These are phyloP conservation scores for Apis florea DNA, from an alignment of 1,140 invertebrate genomes.

Conservation along the genomic window DNA sequence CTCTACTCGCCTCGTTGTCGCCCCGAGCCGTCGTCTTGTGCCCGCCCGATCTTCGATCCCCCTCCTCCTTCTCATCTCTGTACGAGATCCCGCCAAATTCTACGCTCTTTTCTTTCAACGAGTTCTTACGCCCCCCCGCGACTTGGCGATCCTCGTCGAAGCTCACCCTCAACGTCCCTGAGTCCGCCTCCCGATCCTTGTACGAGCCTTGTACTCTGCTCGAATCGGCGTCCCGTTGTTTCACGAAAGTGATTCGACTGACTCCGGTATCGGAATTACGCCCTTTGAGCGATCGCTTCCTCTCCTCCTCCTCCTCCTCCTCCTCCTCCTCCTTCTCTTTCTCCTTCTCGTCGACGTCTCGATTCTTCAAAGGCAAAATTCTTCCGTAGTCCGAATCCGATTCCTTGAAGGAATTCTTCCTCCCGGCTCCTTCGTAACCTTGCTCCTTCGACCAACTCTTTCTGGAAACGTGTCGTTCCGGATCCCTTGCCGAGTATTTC, in stretches of 20 bases:
- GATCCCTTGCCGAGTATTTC: constrained; percentile 43
- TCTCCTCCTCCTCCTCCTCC: no score
- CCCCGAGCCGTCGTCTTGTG: no score
- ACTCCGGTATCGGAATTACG: constrained; percentile 33
- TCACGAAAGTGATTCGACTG: constrained; percentile 52
- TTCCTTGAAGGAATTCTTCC: constrained; percentile 52
- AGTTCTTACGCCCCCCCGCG: constrained; percentile 34
- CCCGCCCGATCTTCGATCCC: constrained; percentile 10
- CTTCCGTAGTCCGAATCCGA: constrained; percentile 32
- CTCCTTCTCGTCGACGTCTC: constrained; percentile 26
- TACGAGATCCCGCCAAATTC: constrained; percentile 42
- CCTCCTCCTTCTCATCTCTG: constrained; percentile 34
- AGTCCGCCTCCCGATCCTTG: constrained; percentile 33
- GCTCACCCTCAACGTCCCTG: background rate
- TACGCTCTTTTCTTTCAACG: constrained; percentile 50
- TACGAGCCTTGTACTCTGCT: constrained; percentile 15
- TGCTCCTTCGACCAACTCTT: constrained; percentile 44
- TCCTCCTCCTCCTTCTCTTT: no score
- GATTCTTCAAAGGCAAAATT: constrained; percentile 23
- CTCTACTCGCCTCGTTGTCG: constrained; percentile 33
- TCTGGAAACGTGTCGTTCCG: constrained; percentile 13
- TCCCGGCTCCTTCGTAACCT: background rate
- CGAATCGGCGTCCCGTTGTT: constrained; percentile 43
- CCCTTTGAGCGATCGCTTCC: constrained; percentile 35
- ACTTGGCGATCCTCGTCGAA: constrained; percentile 33